Conservation (phyloP, 1,140 invertebrate genomes). For the Frieseomelitta varia region DNA sequence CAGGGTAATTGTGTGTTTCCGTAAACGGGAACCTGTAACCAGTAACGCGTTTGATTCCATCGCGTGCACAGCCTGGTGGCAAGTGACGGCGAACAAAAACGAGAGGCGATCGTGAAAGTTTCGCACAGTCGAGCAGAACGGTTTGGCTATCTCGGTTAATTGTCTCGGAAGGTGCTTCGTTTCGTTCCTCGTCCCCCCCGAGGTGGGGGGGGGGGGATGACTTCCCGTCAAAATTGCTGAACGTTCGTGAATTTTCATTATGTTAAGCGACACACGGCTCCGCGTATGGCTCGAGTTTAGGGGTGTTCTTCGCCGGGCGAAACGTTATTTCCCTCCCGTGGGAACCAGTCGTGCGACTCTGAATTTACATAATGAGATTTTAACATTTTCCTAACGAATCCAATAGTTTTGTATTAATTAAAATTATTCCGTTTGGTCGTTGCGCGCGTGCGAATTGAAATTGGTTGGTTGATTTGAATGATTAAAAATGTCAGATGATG, state of each 20-base stretch:
- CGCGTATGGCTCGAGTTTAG: neutral
- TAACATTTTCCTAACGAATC: neutral
- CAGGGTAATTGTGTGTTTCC: neutral
- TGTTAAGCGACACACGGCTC: neutral
- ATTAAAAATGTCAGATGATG: too few relatives aligned
- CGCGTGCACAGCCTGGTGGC: slow-evolving; percentile 20
- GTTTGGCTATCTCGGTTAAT: slow-evolving; percentile 48
- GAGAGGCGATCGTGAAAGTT: slow-evolving; percentile 56
- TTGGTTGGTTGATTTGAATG: too few relatives aligned
- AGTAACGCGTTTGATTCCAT: slow-evolving; percentile 24
- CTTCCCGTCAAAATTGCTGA: slow-evolving; percentile 31
- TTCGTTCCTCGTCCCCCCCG: slow-evolving; percentile 49
- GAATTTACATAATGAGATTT: slow-evolving; percentile 10
- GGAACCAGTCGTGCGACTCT: neutral
- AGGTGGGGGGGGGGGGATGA: slow-evolving; percentile 1
- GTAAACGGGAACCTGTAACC: neutral
- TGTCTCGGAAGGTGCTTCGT: slow-evolving; percentile 41
- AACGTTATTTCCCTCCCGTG: slow-evolving; percentile 2
- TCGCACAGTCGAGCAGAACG: slow-evolving; percentile 57
- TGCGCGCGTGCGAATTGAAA: too few relatives aligned
- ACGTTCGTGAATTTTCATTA: slow-evolving; percentile 1
- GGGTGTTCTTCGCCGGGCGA: neutral
- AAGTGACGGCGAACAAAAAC: slow-evolving; percentile 43
- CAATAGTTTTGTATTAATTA: neutral
- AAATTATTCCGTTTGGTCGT: neutral